These are phyloP conservation scores for Reticulitermes lucifugus DNA, from an alignment of 2,888 invertebrate genomes.

Conservation along the genomic window DNA sequence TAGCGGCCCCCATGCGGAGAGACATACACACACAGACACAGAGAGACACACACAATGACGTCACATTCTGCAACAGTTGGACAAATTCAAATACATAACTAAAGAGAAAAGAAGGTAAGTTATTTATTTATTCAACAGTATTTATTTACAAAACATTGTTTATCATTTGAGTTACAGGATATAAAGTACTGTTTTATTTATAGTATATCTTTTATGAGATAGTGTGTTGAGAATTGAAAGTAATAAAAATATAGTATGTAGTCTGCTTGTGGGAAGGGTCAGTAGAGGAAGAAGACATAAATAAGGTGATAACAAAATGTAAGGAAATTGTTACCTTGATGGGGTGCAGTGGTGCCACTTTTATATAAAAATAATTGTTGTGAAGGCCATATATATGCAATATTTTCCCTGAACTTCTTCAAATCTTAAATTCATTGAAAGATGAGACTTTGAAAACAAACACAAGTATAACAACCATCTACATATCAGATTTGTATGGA, in stretches of 20 bases:
- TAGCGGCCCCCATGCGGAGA: too few relatives aligned
- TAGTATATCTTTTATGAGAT: constrained; percentile 41
- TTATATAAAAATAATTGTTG: neutral
- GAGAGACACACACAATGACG: too few relatives aligned
- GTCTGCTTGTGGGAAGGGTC: constrained; percentile 14
- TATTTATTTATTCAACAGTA: constrained; percentile 49
- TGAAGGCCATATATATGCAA: neutral
- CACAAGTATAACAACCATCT: too few relatives aligned
- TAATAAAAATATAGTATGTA: constrained; percentile 46
- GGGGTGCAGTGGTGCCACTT: constrained; percentile 5
- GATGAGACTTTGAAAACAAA: neutral
- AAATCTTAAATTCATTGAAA: neutral
- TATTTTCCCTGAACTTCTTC: neutral
- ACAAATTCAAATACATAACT: constrained; percentile 11
- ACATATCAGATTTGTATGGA: too few relatives aligned
- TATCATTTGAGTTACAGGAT: constrained; percentile 41
- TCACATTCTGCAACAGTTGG: neutral
- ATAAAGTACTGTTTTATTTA: constrained; percentile 40
- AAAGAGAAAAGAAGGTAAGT: constrained; percentile 4
- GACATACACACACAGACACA: too few relatives aligned
- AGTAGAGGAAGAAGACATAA: neutral
- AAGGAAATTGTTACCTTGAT: neutral
- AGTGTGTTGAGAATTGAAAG: constrained; percentile 44
- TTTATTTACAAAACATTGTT: constrained; percentile 50
- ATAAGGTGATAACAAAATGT: neutral